Conservation (phyloP, 2,888 invertebrate species). For the Limnephilus auricula region DNA sequence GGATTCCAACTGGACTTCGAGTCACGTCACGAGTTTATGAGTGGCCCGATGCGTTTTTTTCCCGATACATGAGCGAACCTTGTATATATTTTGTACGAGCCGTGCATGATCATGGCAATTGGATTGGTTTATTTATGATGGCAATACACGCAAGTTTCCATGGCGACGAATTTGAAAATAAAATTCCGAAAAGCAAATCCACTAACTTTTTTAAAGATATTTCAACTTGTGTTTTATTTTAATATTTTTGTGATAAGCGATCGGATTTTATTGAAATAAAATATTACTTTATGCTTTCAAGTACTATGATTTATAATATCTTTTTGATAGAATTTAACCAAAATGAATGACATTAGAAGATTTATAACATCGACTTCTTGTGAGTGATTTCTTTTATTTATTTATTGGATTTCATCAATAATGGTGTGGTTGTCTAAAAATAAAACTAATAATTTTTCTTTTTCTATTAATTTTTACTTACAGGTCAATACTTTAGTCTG, state of each 20-base stretch:
- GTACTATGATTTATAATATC: not conserved
- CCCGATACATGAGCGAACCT: no score
- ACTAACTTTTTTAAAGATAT: not conserved
- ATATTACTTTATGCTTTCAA: not conserved
- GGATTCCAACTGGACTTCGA: no score
- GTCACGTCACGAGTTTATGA: no score
- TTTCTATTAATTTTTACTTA: slow-evolving; percentile 66
- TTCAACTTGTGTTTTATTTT: not conserved
- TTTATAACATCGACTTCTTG: slow-evolving; percentile 36
- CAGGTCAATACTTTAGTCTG: slow-evolving; percentile 72
- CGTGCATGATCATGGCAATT: no score
- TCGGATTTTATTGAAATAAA: not conserved
- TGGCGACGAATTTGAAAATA: slow-evolving; percentile 46
- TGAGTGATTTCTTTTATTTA: slow-evolving; percentile 12
- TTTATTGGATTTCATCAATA: not conserved
- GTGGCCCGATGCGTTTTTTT: no score
- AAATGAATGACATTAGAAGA: slow-evolving; percentile 38
- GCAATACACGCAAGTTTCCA: slow-evolving; percentile 22
- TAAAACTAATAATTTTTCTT: not conserved
- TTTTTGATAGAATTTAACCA: not conserved
- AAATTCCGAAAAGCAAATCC: slow-evolving; percentile 4
- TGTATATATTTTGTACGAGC: no score
- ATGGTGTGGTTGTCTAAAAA: not conserved
- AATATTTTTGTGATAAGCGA: not conserved
- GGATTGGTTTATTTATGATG: no score